phyloP scores from a whole-genome alignment of 2,797 vertebrate genomes.

The Coregonus sp. region DNA sequence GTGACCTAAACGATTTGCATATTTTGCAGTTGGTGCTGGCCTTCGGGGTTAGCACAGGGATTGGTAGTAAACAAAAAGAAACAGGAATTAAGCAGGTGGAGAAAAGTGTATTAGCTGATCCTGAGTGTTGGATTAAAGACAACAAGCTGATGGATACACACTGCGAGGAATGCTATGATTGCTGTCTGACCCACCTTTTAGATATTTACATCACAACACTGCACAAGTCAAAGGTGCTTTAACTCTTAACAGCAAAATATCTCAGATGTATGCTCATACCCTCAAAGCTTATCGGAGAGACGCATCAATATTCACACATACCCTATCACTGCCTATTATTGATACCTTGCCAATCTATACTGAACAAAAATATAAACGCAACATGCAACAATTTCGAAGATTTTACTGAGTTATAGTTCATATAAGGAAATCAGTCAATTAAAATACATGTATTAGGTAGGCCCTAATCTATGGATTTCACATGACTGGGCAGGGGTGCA shows the following conservation, averaged over 20 bases:
- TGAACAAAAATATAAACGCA: too few relatives aligned
- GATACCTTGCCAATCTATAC: too few relatives aligned
- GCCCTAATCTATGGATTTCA: too few relatives aligned
- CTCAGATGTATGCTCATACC: neutral
- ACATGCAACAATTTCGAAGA: too few relatives aligned
- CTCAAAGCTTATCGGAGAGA: too few relatives aligned
- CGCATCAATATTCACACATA: too few relatives aligned
- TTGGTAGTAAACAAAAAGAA: slow-evolving; percentile 1
- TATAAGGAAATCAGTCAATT: too few relatives aligned
- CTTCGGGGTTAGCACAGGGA: slow-evolving; percentile 12
- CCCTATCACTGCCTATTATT: too few relatives aligned
- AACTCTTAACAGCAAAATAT: neutral
- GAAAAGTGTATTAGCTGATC: slow-evolving; percentile 7
- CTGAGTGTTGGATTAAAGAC: too few relatives aligned
- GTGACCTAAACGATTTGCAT: neutral
- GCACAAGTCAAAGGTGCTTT: neutral
- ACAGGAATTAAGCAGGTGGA: slow-evolving; percentile 37
- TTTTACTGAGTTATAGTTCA: too few relatives aligned
- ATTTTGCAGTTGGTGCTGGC: neutral
- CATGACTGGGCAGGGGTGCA: too few relatives aligned
- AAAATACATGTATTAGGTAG: too few relatives aligned
- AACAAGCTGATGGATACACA: slow-evolving; percentile 47
- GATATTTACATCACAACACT: neutral
- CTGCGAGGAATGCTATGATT: slow-evolving; percentile 38
- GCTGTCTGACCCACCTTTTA: slow-evolving; percentile 28